Conservation (phyloP, 2,888 invertebrate species). For the Glyphotaelius pellucidus region DNA sequence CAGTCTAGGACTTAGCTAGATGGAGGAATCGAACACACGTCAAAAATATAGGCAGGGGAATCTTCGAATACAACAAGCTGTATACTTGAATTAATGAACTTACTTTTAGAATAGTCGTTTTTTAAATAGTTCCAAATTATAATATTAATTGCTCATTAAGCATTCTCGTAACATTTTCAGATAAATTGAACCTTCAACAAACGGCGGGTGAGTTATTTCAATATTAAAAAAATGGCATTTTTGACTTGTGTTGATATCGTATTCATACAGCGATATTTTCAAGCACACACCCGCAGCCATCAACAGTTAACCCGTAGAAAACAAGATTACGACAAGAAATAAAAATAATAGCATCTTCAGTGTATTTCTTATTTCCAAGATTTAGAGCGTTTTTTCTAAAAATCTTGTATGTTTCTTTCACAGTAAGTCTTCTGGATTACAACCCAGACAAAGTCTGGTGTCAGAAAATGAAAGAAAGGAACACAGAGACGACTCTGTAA, state of each 20-base stretch:
- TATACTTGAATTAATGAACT: too few relatives aligned
- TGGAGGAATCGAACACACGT: too few relatives aligned
- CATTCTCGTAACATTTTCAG: too few relatives aligned
- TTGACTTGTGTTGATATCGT: background rate
- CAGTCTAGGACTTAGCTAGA: too few relatives aligned
- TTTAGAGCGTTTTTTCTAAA: background rate
- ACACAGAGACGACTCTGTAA: background rate
- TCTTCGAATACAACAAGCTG: too few relatives aligned
- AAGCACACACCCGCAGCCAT: background rate
- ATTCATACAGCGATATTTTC: background rate
- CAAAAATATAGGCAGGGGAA: too few relatives aligned
- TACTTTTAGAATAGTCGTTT: too few relatives aligned
- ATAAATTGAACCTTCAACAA: background rate
- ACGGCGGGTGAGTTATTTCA: background rate
- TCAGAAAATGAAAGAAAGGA: background rate
- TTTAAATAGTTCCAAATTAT: too few relatives aligned
- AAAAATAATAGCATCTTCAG: background rate
- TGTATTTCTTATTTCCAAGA: background rate
- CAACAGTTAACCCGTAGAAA: conserved; percentile 2
- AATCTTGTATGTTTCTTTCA: background rate
- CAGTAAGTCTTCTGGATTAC: background rate
- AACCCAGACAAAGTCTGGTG: background rate
- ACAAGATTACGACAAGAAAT: background rate
- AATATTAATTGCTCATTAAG: too few relatives aligned
- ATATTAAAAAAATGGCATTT: background rate